Evolutionary conservation across 2,888 invertebrate genomes (phyloP), one percentile per base, ranked within the genome.

Genomic region (Barypeithes pellucidus): DNA sequence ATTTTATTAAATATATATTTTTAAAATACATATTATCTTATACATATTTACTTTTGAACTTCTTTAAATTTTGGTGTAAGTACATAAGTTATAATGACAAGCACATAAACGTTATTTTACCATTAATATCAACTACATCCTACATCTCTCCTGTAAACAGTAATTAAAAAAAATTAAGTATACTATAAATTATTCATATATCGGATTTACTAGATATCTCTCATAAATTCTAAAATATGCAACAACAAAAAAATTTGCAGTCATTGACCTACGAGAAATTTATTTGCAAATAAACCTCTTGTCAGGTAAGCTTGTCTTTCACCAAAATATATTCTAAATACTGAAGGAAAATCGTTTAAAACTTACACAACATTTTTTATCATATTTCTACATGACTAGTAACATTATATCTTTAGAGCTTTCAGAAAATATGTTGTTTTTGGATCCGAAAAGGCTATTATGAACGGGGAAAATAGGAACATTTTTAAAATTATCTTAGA

Each of bases 231-330:
- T 50, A 24, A 50, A 50, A 50, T 50, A 50, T 50, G 50, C 50
- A 24, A 50, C 50, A 22, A 50, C 50, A 24, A 22, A 22, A 50
- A 50, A 50, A 50, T 24, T 24, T 50, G 22, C 24, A 24, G 16
- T n/a, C 50, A 50, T 50, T 50, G 50, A n/a, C 22, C 22, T 24
- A 24, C 12, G 22, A 22, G 24, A 20, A 50, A 50, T 24, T 50
- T 50, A 50, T 50, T 50, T 50, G 22, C 50, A 50, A 50, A 50
- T 50, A 50, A 50, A 50, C 12, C 50, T 24, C 24, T 22, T 24
- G 50, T 24, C 12, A 50, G 50, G 24, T 50, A 50, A 50, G 50
- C 50, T 20, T 47, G 47, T 12, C 50, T 50, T 50, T 50, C 22
- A 50, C 22, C 50, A 50, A 50, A 22, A 50, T 50, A 47, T 47